Base-by-base conservation (phyloP, 2,113 vertebrate species). In the Equus quagga region DNA sequence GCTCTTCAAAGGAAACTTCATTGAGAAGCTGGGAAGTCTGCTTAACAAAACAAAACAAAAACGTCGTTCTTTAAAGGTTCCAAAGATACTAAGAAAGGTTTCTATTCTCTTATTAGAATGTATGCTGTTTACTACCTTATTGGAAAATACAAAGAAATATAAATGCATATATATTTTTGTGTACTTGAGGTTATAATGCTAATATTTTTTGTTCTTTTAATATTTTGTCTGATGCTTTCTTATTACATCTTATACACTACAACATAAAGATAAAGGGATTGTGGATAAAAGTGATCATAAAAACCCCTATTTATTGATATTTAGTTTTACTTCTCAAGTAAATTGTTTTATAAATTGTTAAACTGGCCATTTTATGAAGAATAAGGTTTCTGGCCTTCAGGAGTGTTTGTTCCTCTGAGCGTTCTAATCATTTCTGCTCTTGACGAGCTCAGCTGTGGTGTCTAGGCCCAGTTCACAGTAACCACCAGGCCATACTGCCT, bases 1-100 rank as follows among this genome's bases (percentile, higher is more conserved):
- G 33, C 8, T 97, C 96, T 97, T 98, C 97, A 97, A 98, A 98
- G 96, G 70, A 75, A 92, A 64, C 70, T 87, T 97, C 94, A 92
- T 6, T 86, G 75, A 80, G 82, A 93, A 89, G 96, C 96, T 87
- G 94, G 95, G 89, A 93, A 84, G 95, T 76, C 89, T 58, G 54
- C 92, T 89, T 73, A 95, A 97, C 95, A 96, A 96, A 96, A 92
- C 85, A 72, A 86, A 72, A 87, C 72, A 81, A 91, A 92, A 95
- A 62, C 1, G 2, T 56, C 3, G 4, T 79, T 91, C 23, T 15
- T 72, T 33, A 64, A 96, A 87, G 82, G 19, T 70, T 80, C 62
- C 49, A 56, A 76, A 70, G 93, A 78, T 92, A 64, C 75, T 84
- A 79, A 96, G 76, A 96, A 78, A 28, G 9, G 23, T 76, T 89